Percentiles rank a stretch among this genome's conserved stretches.
Evolutionary conservation across 2,888 invertebrate species (phyloP).

Genomic region (Onthophagus sagittarius): DNA sequence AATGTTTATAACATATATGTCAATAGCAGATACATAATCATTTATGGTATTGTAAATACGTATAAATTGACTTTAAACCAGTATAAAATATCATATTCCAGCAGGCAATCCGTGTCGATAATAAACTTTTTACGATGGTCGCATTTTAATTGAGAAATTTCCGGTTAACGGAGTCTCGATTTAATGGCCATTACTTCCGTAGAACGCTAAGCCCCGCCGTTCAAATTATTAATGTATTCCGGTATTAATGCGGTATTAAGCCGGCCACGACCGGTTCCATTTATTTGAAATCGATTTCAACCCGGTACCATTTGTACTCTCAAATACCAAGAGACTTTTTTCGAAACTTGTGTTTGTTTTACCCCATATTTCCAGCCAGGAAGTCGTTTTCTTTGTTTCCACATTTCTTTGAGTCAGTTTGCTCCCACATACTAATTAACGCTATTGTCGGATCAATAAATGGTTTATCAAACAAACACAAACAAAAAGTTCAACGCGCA

Average conservation of each 20-base stretch:
- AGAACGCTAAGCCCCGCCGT: conserved; percentile 9
- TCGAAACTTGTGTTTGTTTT: no score
- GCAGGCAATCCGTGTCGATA: not conserved
- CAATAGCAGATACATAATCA: not conserved
- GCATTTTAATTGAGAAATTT: not conserved
- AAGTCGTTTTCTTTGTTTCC: not conserved
- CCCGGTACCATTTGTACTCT: not conserved
- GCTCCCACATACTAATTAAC: not conserved
- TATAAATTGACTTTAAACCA: not conserved
- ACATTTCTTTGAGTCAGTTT: not conserved
- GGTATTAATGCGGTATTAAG: conserved; percentile 10
- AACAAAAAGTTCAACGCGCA: not conserved
- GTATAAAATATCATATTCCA: not conserved
- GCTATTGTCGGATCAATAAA: not conserved
- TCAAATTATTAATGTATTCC: conserved; percentile 12
- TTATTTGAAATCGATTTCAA: conserved; percentile 8
- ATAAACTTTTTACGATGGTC: not conserved
- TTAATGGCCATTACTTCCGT: not conserved
- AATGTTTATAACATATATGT: no score
- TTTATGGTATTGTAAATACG: not conserved
- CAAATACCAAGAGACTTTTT: not conserved
- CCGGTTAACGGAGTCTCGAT: not conserved
- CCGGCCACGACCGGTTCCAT: conserved; percentile 3
- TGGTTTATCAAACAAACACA: not conserved
- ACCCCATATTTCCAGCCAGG: not conserved